Evolutionary conservation across 2,797 vertebrate genomes (phyloP).

Genomic region (Chiloscyllium punctatum): DNA sequence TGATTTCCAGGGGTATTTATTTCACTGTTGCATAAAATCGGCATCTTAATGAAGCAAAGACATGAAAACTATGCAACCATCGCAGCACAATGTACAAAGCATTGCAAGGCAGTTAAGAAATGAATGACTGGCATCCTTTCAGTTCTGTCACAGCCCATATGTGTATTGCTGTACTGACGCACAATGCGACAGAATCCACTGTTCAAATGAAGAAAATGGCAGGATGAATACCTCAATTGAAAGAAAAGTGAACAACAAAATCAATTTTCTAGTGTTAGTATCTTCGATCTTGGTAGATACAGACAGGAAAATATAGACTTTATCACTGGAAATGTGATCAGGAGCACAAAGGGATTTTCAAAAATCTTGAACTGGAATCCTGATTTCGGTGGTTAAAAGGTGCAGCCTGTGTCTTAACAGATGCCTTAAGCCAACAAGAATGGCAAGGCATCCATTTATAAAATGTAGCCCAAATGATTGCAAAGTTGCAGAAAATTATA

Average conservation of each 20-base stretch:
- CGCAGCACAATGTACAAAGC: background rate
- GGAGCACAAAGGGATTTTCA: background rate
- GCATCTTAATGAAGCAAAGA: background rate
- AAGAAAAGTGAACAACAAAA: background rate
- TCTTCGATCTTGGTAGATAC: too few relatives aligned
- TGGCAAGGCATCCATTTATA: background rate
- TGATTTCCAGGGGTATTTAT: background rate
- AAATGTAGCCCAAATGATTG: background rate
- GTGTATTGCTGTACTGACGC: background rate
- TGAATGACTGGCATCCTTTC: background rate
- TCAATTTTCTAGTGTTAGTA: background rate
- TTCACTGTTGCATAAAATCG: background rate
- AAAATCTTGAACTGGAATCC: too few relatives aligned
- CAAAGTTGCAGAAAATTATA: background rate
- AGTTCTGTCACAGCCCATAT: background rate
- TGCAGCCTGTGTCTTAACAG: background rate
- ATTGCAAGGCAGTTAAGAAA: background rate
- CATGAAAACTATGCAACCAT: background rate
- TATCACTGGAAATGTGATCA: background rate
- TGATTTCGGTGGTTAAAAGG: background rate
- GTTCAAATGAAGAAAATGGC: background rate
- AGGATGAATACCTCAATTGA: background rate
- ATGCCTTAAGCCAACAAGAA: background rate
- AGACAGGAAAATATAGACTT: background rate
- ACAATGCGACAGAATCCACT: background rate